These are phyloP conservation scores for Lepidocyrtinus sp. DNA, from an alignment of 2,888 invertebrate genomes.

Conservation along the genomic window DNA sequence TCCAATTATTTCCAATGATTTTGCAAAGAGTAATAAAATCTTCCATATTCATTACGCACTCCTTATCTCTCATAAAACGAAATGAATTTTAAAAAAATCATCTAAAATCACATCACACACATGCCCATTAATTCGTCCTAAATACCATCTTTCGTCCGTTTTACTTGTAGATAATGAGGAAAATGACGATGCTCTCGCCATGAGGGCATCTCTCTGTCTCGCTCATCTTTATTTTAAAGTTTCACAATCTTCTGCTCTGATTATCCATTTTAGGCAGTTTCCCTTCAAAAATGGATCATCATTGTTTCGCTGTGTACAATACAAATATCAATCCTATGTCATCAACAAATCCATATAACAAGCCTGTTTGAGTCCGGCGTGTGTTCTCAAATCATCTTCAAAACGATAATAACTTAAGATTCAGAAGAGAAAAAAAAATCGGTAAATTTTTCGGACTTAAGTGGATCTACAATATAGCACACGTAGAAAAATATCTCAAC, in stretches of 20 bases:
- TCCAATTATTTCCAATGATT: conserved; percentile 56
- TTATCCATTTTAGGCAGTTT: conserved; percentile 37
- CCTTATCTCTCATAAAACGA: conserved; percentile 32
- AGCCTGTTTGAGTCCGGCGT: conserved; percentile 36
- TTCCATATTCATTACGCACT: conserved; percentile 18
- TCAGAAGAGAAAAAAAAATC: conserved; percentile 13
- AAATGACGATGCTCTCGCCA: conserved; percentile 29
- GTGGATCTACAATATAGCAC: conserved; percentile 27
- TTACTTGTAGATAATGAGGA: conserved; percentile 18
- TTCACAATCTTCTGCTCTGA: conserved; percentile 25
- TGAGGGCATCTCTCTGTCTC: conserved; percentile 27
- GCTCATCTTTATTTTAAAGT: neutral
- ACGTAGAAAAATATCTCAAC: conserved; percentile 32
- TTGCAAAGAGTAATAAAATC: conserved; percentile 41
- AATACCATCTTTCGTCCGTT: conserved; percentile 24
- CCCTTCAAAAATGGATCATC: conserved; percentile 24
- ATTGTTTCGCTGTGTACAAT: conserved; percentile 23
- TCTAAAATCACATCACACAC: neutral
- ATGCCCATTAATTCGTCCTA: conserved; percentile 46
- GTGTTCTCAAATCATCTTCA: conserved; percentile 36
- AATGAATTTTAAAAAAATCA: conserved; percentile 8
- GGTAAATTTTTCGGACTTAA: conserved; percentile 5
- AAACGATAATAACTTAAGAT: conserved; percentile 4
- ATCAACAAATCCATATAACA: conserved; percentile 19
- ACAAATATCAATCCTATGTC: conserved; percentile 37